Evolutionary conservation across 2,797 vertebrate species (phyloP), one percentile per base, ranked within the genome.

Genomic region (Darevskia mixta): DNA sequence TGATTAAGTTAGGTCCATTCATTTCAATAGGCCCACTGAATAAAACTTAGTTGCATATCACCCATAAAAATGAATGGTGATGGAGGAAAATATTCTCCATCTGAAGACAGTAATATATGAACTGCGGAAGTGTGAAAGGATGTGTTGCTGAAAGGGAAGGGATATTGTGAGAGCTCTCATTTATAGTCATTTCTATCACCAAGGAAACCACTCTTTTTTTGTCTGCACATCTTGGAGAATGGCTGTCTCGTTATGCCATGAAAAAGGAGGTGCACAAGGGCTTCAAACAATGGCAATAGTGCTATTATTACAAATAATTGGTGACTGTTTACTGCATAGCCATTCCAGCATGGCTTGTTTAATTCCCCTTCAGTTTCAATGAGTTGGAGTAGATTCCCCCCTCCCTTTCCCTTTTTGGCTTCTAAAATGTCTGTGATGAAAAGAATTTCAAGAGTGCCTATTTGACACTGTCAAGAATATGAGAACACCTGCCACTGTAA

Each of bases 111-210:
- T 29, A 84, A 45, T 58, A 55, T 81, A 76, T 66, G 35, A 71
- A 75, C 29, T 69, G 35, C 23, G 29, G 61, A 69, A 87, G 13
- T 58, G 27, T 23, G 61, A 83, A 79, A 45, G 23, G 17, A 38
- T 67, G 49, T 55, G 66, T 83, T 83, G 73, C 55, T 85, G 45
- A 85, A 55, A 27, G 85, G 89, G 86, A n/a, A 72, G 72, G 76
- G 55, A 64, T 84, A 5, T 88, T 64, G 76, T 35, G 67, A 73
- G 41, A 55, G 0, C 20, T 92, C 73, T 75, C 69, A n/a, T 15
- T 91, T 88, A 35, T 0, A 73, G 9, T 23, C 58, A 23, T 35
- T 90, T 10, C 5, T 85, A 71, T 72, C 1, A 55, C 75, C 25
- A 84, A 87, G 69, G 85, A 79, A 90, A 72, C 66, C 32, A 18